Conservation (phyloP, 2,113 vertebrate species). For the Thinocorus orbignyianus region DNA sequence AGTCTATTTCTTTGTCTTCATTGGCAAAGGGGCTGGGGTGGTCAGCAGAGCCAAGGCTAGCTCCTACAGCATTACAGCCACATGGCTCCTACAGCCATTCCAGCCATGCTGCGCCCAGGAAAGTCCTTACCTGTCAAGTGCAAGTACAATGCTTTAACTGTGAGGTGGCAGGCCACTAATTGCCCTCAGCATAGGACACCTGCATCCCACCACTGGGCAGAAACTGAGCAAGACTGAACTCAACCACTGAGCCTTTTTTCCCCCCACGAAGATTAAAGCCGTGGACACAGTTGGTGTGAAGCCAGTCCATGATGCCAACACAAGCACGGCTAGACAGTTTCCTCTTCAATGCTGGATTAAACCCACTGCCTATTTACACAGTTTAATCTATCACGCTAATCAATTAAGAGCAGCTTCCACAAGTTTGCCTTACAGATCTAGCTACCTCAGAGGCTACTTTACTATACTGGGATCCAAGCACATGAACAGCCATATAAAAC, state of each 20-base stretch:
- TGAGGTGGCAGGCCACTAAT: background rate
- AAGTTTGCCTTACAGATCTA: background rate
- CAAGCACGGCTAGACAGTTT: background rate
- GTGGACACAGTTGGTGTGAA: background rate
- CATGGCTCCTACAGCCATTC: accelerated
- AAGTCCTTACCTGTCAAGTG: background rate
- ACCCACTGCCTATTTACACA: background rate
- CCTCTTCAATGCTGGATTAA: background rate
- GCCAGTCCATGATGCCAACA: background rate
- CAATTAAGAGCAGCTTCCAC: background rate
- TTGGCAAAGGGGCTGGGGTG: background rate
- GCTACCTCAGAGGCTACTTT: background rate
- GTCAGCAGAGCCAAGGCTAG: accelerated
- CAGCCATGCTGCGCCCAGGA: background rate
- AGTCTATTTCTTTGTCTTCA: background rate
- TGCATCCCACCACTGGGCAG: background rate
- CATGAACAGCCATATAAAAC: accelerated
- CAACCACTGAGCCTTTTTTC: background rate
- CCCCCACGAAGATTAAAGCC: background rate
- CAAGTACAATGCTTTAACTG: accelerated
- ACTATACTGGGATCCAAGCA: background rate
- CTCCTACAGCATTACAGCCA: background rate
- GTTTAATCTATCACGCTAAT: background rate
- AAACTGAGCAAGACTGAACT: background rate
- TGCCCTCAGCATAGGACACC: background rate